Percentiles rank a stretch among this genome's conserved stretches.
phyloP scores from a whole-genome alignment of 2,113 vertebrate species.

The Petaurus breviceps region DNA sequence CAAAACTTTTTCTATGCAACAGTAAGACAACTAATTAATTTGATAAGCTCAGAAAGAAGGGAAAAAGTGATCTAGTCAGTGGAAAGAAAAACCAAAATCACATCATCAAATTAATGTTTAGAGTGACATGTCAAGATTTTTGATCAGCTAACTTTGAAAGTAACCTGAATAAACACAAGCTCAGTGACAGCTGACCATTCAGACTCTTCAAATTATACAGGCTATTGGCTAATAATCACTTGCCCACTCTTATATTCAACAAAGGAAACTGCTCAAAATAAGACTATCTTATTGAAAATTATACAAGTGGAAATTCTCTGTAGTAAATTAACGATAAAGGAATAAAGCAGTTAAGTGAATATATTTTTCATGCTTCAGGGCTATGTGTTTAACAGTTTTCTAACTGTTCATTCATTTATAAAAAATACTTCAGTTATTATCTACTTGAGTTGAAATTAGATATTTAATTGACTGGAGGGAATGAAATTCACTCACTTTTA shows the following conservation, averaged over 20 bases:
- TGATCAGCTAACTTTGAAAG: background rate
- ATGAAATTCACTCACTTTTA: slow-evolving; percentile 84
- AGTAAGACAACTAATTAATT: slow-evolving; percentile 11
- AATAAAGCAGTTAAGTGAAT: slow-evolving; percentile 81
- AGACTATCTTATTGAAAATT: slow-evolving; percentile 73
- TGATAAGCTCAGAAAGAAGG: background rate
- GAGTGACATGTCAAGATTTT: background rate
- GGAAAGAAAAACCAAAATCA: background rate
- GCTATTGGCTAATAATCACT: slow-evolving; percentile 19
- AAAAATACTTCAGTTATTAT: slow-evolving; percentile 85
- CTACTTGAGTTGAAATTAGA: slow-evolving; percentile 84
- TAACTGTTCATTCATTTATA: slow-evolving; percentile 83
- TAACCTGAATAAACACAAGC: background rate
- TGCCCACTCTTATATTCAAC: slow-evolving; percentile 28
- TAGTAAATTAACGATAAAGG: slow-evolving; percentile 81
- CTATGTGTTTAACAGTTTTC: slow-evolving; percentile 84
- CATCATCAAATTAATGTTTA: background rate
- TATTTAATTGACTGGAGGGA: slow-evolving; percentile 87
- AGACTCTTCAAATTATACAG: background rate
- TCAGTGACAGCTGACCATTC: background rate
- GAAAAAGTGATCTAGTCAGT: no score
- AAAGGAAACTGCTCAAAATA: slow-evolving; percentile 73
- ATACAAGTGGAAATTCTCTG: slow-evolving; percentile 73
- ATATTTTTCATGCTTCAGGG: slow-evolving; percentile 81
- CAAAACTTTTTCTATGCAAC: slow-evolving; percentile 34